Conservation (phyloP, 1,140 invertebrate genomes). For the Trichonephila clavata region DNA sequence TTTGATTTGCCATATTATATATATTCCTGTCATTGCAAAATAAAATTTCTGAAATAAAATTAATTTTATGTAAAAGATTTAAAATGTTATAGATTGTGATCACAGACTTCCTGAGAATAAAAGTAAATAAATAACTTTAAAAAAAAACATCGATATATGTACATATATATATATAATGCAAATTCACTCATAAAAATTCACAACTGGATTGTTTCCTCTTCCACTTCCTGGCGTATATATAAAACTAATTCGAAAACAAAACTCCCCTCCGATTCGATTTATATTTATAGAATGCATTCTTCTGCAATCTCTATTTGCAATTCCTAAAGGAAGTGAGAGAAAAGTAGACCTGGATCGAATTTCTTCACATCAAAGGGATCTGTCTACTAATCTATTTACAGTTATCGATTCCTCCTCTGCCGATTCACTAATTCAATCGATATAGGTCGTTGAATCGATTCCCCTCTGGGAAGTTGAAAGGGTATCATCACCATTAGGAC, state of each 20-base stretch:
- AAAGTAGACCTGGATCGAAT: slow-evolving; percentile 2
- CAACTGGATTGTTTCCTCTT: not conserved
- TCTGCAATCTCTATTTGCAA: slow-evolving; percentile 30
- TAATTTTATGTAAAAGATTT: too few species aligned
- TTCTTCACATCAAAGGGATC: slow-evolving; percentile 56
- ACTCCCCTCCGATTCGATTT: not conserved
- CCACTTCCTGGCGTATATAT: not conserved
- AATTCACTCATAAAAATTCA: too few species aligned
- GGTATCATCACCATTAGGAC: slow-evolving; percentile 67
- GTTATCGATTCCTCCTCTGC: slow-evolving; percentile 54
- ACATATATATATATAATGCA: too few species aligned
- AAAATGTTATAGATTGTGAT: too few species aligned
- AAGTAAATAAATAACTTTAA: too few species aligned
- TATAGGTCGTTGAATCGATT: slow-evolving; percentile 53
- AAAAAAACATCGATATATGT: too few species aligned
- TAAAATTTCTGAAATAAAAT: too few species aligned
- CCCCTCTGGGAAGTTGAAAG: slow-evolving; percentile 59
- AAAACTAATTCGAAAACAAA: not conserved
- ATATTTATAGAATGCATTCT: slow-evolving; percentile 44
- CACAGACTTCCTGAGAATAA: too few species aligned
- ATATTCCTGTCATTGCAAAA: too few species aligned
- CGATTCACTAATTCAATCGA: slow-evolving; percentile 67
- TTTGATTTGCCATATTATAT: too few species aligned
- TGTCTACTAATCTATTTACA: slow-evolving; percentile 67
- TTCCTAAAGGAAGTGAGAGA: slow-evolving; percentile 30